A percentile compares a stretch with the other conserved stretches of the same genome.
Evolutionary conservation across 2,888 invertebrate genomes (phyloP).

Genomic region (Atrina japonica): DNA sequence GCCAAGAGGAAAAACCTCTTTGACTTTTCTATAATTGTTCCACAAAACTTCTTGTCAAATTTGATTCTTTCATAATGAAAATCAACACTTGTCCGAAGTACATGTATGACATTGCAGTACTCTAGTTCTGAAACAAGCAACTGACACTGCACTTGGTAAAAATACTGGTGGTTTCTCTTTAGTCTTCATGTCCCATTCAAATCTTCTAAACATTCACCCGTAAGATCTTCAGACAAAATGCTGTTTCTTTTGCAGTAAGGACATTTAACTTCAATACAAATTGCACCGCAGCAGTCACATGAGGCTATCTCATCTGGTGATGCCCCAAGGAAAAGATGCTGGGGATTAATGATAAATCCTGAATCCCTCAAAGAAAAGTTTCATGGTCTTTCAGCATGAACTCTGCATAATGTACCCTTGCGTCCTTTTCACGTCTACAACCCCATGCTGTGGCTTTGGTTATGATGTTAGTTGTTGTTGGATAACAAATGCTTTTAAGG

Average conservation of each 20-base stretch:
- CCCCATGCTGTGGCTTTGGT: conserved; percentile 44
- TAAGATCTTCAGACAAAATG: too few relatives aligned
- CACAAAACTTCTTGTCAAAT: neutral
- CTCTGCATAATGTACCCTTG: conserved; percentile 2
- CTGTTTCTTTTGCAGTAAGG: too few relatives aligned
- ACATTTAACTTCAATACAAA: too few relatives aligned
- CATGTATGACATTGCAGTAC: conserved; percentile 40
- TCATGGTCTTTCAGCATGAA: conserved; percentile 32
- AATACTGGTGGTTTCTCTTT: conserved; percentile 39
- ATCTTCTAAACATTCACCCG: conserved; percentile 13
- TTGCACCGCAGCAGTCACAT: conserved; percentile 47
- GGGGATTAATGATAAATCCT: conserved; percentile 37
- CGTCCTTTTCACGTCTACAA: conserved; percentile 29
- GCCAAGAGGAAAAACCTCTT: conserved; percentile 5
- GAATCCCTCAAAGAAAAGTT: conserved; percentile 26
- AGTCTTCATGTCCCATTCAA: conserved; percentile 12
- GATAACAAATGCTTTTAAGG: conserved; percentile 44
- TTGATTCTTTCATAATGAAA: conserved; percentile 31
- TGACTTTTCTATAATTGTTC: neutral
- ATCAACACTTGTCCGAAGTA: conserved; percentile 40
- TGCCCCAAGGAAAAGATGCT: conserved; percentile 41
- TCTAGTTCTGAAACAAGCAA: conserved; percentile 26
- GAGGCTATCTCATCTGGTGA: conserved; percentile 46
- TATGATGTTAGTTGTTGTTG: conserved; percentile 14
- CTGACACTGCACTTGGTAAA: conserved; percentile 46